Conservation (phyloP, 2,113 vertebrate species). For the Porphyrio hochstetteri region DNA sequence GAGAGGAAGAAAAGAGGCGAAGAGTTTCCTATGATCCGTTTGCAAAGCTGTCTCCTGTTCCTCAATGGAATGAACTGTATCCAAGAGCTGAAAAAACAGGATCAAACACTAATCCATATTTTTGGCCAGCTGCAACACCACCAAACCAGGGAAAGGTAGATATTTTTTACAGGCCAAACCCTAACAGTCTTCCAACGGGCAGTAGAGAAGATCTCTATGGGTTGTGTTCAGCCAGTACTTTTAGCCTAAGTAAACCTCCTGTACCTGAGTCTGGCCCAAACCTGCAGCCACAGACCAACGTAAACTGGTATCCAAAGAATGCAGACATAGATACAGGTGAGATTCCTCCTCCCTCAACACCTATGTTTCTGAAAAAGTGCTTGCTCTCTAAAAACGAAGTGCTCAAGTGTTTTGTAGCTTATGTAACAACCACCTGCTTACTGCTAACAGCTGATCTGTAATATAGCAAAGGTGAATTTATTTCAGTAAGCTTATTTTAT, state of each 20-base stretch:
- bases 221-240: neutral
- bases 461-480: neutral
- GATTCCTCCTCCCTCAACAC: neutral
- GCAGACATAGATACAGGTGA: slow-evolving; percentile 17
- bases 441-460: neutral
- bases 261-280: slow-evolving; percentile 65
- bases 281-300: neutral
- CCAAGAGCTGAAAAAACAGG: slow-evolving; percentile 5
- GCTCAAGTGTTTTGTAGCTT: neutral
- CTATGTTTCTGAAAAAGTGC: neutral
- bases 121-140: neutral
- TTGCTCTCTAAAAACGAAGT: neutral
- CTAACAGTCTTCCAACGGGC: neutral
- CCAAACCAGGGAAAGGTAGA: neutral
- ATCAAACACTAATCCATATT: neutral
- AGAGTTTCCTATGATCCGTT: slow-evolving; percentile 59
- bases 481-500: neutral
- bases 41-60: slow-evolving; percentile 31
- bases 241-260: slow-evolving; percentile 43
- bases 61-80: slow-evolving; percentile 59
- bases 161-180: neutral
- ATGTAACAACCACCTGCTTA: neutral
- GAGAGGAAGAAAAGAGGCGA: slow-evolving; percentile 56
- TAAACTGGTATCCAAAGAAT: neutral
- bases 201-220: neutral